Evolutionary conservation across 2,113 vertebrate species (phyloP).

Genomic region (Sapayoa aenigma): DNA sequence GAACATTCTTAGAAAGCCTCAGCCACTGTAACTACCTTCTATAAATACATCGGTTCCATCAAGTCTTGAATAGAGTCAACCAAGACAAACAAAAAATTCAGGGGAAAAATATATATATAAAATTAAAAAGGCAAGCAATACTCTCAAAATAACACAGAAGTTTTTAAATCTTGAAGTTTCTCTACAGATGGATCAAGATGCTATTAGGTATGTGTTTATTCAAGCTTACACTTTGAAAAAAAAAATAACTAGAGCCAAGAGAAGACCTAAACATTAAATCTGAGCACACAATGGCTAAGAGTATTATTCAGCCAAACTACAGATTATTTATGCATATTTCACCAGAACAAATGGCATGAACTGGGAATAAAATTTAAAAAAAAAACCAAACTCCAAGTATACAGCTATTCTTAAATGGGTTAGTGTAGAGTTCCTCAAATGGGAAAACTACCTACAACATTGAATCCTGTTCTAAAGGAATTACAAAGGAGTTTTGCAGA

Average conservation of each 20-base stretch:
- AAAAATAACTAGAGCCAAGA: not conserved
- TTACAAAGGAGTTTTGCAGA: not conserved
- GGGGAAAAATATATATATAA: not conserved
- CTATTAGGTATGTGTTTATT: not conserved
- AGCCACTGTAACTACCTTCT: not conserved
- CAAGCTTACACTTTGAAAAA: not conserved
- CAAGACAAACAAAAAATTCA: not conserved
- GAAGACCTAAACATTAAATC: not conserved
- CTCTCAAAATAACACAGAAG: not conserved
- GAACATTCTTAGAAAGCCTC: not conserved
- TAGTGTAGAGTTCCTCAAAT: not conserved
- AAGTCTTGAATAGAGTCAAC: not conserved
- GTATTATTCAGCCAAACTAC: not conserved
- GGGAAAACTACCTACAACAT: not conserved
- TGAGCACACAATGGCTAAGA: not conserved
- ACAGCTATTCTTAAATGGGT: not conserved
- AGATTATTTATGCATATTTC: not conserved
- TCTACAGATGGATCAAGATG: not conserved
- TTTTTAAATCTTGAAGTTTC: not conserved
- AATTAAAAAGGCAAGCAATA: not conserved
- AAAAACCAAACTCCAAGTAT: not conserved
- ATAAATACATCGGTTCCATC: not conserved
- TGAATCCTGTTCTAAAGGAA: not conserved
- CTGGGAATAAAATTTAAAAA: not conserved
- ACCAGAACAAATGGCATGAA: not conserved